Conservation (phyloP, 2,888 invertebrate species). For the Ariolimax columbianus region DNA sequence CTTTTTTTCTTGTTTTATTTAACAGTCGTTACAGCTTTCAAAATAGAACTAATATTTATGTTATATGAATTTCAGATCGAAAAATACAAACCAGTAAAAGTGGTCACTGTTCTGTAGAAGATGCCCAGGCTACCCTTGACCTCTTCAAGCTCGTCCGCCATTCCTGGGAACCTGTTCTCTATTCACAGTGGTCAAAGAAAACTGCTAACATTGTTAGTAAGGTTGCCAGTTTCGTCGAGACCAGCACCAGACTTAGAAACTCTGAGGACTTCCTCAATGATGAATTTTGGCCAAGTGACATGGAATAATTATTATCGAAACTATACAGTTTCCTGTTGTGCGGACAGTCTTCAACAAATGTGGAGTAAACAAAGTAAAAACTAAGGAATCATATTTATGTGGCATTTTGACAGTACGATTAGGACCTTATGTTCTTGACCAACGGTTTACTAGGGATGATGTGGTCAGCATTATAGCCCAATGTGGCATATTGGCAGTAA, state of each 20-base stretch:
- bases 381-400: no score
- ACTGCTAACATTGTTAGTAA: neutral
- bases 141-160: slow-evolving; percentile 66
- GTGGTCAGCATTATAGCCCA: no score
- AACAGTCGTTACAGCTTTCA: no score
- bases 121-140: slow-evolving; percentile 68
- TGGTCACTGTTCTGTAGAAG: slow-evolving; percentile 72
- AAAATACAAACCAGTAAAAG: slow-evolving; percentile 63
- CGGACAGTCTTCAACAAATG: no score
- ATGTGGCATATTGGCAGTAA: no score
- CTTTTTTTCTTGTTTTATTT: no score
- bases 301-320: neutral
- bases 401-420: no score
- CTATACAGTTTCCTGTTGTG: no score
- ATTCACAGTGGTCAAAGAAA: slow-evolving; percentile 40
- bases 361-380: no score
- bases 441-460: no score
- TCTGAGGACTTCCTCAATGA: slow-evolving; percentile 50
- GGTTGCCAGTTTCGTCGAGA: neutral
- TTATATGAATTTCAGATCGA: slow-evolving; percentile 57
- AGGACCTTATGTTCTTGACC: no score
- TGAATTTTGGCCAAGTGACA: slow-evolving; percentile 49
- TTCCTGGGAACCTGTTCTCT: slow-evolving; percentile 62
- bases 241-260: neutral
- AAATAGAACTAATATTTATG: no score